Base-by-base conservation (phyloP, 2,113 vertebrate species). In the Cyphotilapia sp. region DNA sequence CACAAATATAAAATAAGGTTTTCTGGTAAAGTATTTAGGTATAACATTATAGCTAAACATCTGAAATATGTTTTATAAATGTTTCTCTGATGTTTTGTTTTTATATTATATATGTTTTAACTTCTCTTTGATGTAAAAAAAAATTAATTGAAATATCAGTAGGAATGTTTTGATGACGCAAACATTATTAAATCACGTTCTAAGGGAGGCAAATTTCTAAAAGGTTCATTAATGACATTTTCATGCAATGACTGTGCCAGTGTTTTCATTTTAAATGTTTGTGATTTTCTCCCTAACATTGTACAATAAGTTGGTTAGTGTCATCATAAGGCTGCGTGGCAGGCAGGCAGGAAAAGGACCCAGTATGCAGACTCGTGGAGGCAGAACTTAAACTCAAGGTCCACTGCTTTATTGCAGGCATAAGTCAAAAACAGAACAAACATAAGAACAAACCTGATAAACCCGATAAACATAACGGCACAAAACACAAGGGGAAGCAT, bases 121-220 rank as follows among this genome's bases (percentile, higher is more conserved):
- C 12, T 56, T 56, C 11, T 13, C 22, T 56, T 56, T 27, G 12
- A 56, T 56, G 54, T 56, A 56, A 56, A 56, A 47, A 47, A 49
- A 27, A 27, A 8, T 0, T 2, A 56, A 56, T 27, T 56, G 3
- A 27, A 56, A 56, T 56, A 56, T 56, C 54, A 56, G 7, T 2
- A 56, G 54, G 54, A 56, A 27, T 56, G 12, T 56, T 27, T 56
- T 56, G 22, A 27, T 56, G 12, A 56, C 0, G 54, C 4, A 56
- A 27, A 3, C 1, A 56, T 56, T 27, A 14, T 27, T 1, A 56
- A 56, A 56, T 56, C 0, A 27, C 0, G 7, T 56, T 56, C 22
- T 27, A 2, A 56, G 40, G 11, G 40, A 40, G 54, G 54, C 54
- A 56, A 56, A 13, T 56, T 56, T 56, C 22, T 56, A 27, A 56